Evolutionary conservation across 1,140 invertebrate species (phyloP).

Genomic region (Muscidifurax raptorellus): DNA sequence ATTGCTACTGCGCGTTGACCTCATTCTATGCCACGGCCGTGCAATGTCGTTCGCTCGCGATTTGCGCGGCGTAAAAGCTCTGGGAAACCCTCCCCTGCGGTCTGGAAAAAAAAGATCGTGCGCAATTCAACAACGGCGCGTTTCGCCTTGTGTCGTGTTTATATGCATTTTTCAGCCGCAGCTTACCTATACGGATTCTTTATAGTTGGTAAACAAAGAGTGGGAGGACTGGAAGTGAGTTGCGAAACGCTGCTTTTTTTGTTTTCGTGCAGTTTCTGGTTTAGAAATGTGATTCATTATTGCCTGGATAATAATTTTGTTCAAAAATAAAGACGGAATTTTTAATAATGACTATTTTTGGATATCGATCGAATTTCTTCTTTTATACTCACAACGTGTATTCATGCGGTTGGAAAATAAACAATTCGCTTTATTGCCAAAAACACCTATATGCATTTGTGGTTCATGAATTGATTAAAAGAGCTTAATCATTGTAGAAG

Average conservation of each 20-base stretch:
- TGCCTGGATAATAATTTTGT: no score
- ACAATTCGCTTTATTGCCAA: no score
- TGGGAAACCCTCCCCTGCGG: neutral
- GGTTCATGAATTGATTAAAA: no score
- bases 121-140: neutral
- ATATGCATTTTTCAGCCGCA: neutral
- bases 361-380: no score
- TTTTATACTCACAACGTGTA: no score
- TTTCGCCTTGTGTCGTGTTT: neutral
- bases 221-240: neutral
- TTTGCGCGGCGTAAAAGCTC: neutral
- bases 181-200: neutral
- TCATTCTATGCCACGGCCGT: constrained; percentile 31
- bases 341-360: no score
- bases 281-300: no score
- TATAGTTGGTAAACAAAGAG: neutral
- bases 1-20: constrained; percentile 37
- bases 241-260: neutral
- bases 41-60: neutral
- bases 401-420: no score
- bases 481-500: no score
- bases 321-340: no score
- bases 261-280: neutral
- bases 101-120: neutral
- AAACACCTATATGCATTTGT: no score